phyloP scores from a whole-genome alignment of 2,113 vertebrate species.

The Anolis sagrei region DNA sequence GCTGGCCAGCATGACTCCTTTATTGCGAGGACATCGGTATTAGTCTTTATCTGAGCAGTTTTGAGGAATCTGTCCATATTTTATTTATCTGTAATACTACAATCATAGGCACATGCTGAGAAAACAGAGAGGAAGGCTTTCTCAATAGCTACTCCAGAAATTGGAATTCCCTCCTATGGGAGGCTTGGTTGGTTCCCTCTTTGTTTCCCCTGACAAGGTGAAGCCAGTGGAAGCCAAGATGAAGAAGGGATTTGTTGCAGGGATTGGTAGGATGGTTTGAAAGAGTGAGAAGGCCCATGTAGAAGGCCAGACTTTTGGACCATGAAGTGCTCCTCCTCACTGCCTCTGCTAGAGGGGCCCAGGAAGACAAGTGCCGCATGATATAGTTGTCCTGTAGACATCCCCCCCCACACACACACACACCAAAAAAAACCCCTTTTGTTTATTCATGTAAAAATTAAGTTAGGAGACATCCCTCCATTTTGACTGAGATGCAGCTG shows the following conservation, averaged over 20 bases:
- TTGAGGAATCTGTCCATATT: no score
- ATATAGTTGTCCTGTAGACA: not conserved
- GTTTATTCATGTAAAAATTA: not conserved
- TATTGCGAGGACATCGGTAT: no score
- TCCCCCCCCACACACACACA: not conserved
- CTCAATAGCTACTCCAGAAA: no score
- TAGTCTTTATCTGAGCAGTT: no score
- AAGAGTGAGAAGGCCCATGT: not conserved
- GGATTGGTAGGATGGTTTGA: not conserved
- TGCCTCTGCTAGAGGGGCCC: not conserved
- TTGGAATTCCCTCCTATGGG: no score
- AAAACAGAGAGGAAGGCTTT: no score
- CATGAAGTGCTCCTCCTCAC: not conserved
- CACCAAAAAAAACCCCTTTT: not conserved
- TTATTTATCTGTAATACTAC: no score
- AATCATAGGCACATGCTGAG: no score
- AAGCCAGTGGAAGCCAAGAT: not conserved
- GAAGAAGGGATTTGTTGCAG: not conserved
- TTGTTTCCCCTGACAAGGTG: no score
- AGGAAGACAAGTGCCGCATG: not conserved
- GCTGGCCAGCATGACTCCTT: no score
- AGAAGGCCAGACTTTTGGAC: not conserved
- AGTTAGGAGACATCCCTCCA: not conserved
- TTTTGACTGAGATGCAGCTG: no score
- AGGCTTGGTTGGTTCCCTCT: no score